phyloP scores from a whole-genome alignment of 2,797 vertebrate genomes.

The Anolis apletophallus region DNA sequence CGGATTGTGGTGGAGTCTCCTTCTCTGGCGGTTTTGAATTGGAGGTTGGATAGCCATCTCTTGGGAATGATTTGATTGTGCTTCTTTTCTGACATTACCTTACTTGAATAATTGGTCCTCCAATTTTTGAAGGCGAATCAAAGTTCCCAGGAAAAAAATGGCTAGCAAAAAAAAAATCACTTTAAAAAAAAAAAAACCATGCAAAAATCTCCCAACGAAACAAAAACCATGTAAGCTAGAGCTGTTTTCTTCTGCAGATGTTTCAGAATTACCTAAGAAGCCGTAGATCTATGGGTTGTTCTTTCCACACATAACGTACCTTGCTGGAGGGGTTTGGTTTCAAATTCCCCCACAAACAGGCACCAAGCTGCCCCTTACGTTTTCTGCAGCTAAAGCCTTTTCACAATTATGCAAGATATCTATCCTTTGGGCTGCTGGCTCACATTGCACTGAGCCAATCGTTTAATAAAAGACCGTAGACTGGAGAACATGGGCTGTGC shows the following conservation, averaged over 20 bases:
- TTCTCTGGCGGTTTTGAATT: too few relatives aligned
- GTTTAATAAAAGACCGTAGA: constrained; percentile 68
- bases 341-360: constrained; percentile 43
- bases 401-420: constrained; percentile 38
- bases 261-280: background rate
- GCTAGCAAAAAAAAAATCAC: background rate
- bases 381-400: background rate
- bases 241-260: background rate
- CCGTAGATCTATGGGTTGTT: background rate
- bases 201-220: fast-evolving
- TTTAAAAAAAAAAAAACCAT: too few relatives aligned
- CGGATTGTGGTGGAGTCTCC: too few relatives aligned
- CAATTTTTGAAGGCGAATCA: constrained; percentile 31
- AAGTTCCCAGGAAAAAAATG: background rate
- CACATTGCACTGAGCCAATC: constrained; percentile 62
- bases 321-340: background rate
- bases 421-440: constrained; percentile 58
- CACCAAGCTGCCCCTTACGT: constrained; percentile 41
- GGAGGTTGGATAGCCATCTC: too few relatives aligned
- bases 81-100: background rate
- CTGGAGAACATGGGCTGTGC: constrained; percentile 71
- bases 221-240: background rate
- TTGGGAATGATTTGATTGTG: too few relatives aligned
- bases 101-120: fast-evolving
- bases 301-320: background rate